A percentile compares a stretch with the other conserved stretches of the same genome.
Evolutionary conservation across 2,113 vertebrate species (phyloP).

Genomic region (Aphyosemion australe): DNA sequence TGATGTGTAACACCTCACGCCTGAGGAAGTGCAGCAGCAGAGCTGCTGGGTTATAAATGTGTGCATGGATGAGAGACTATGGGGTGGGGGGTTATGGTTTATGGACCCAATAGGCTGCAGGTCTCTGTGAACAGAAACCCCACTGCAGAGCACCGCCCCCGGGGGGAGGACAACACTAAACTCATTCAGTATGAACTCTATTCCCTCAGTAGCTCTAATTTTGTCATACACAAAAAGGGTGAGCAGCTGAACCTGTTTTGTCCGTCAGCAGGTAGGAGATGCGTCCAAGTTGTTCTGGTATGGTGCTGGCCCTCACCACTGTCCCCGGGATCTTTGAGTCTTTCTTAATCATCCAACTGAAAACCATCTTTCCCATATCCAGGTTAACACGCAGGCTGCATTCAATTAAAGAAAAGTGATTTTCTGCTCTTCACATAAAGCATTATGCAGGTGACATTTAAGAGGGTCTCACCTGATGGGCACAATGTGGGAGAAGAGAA

Average conservation of each 20-base stretch:
- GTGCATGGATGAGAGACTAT: conserved; percentile 58
- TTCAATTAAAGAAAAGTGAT: neutral
- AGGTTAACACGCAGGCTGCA: conserved; percentile 93
- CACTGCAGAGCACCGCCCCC: conserved; percentile 21
- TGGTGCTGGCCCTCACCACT: conserved; percentile 94
- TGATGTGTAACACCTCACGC: conserved; percentile 46
- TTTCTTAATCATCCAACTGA: conserved; percentile 97
- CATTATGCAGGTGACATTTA: neutral
- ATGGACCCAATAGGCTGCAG: conserved; percentile 67
- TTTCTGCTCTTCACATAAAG: neutral
- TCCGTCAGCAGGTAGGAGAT: conserved; percentile 97
- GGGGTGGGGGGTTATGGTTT: conserved; percentile 66
- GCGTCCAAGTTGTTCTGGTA: conserved; percentile 94
- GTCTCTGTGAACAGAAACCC: conserved; percentile 41
- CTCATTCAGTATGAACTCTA: conserved; percentile 17
- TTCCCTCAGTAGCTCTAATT: conserved; percentile 1
- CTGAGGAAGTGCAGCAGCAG: conserved; percentile 51
- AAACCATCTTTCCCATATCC: conserved; percentile 99
- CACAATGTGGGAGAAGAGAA: conserved; percentile 96
- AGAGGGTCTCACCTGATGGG: conserved; percentile 87
- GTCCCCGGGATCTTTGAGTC: conserved; percentile 96
- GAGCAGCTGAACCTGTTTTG: conserved; percentile 87
- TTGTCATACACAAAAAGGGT: neutral
- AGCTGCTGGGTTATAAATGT: conserved; percentile 46
- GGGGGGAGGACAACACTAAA: conserved; percentile 51